These are phyloP conservation scores for Solea solea DNA, from an alignment of 2,113 vertebrate species.

Conservation along the genomic window DNA sequence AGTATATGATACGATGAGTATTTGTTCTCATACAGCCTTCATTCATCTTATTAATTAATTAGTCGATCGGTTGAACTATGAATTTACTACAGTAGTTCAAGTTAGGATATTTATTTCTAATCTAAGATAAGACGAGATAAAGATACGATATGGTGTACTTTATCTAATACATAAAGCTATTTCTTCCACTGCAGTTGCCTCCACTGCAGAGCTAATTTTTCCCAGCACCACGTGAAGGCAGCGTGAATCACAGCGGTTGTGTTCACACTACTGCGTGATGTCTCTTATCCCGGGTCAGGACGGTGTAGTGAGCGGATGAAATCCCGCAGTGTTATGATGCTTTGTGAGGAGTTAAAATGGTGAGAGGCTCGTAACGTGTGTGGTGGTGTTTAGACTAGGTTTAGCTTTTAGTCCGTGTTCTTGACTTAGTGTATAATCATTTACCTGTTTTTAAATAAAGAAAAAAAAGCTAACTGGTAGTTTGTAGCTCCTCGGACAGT, in stretches of 20 bases:
- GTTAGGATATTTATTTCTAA: too few species aligned
- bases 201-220: background rate
- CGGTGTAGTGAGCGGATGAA: slow-evolving; percentile 37
- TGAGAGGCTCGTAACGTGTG: slow-evolving; percentile 40
- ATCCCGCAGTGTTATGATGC: slow-evolving; percentile 37
- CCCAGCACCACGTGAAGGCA: slow-evolving; percentile 27
- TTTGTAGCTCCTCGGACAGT: slow-evolving; percentile 11
- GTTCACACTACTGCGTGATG: background rate
- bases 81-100: too few species aligned
- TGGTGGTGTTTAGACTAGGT: slow-evolving; percentile 46
- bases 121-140: too few species aligned
- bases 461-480: background rate
- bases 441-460: background rate
- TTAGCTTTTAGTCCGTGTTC: slow-evolving; percentile 24
- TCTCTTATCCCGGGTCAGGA: slow-evolving; percentile 15
- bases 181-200: background rate
- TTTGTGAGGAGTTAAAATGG: slow-evolving; percentile 35
- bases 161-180: background rate
- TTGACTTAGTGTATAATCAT: background rate
- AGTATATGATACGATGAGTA: too few species aligned
- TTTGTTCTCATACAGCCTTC: too few species aligned
- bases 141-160: too few species aligned
- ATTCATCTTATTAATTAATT: too few species aligned
- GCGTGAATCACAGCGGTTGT: slow-evolving; percentile 22
- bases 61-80: too few species aligned